Evolutionary conservation across 1,140 invertebrate species (phyloP).

Genomic region (Lithobius niger): DNA sequence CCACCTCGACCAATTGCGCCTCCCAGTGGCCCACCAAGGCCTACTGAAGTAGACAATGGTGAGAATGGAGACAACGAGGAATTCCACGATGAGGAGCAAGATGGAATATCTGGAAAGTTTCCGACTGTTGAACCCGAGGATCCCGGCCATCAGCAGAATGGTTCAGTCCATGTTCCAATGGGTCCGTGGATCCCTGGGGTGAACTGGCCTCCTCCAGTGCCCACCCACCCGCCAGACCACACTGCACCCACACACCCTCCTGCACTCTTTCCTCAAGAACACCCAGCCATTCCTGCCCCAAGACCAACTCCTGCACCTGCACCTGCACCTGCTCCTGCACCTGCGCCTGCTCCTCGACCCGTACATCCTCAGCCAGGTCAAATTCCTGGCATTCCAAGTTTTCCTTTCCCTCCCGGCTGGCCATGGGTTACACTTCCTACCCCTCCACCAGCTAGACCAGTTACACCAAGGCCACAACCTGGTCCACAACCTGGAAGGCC

Average conservation of each 20-base stretch:
- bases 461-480: too few species aligned
- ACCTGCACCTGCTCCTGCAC: not conserved
- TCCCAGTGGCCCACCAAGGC: too few species aligned
- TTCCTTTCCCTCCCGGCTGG: not conserved
- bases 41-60: too few species aligned
- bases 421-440: too few species aligned
- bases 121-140: not conserved
- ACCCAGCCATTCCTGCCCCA: not conserved
- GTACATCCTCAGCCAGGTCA: not conserved
- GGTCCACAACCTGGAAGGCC: too few species aligned
- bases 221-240: not conserved
- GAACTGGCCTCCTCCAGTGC: slow-evolving; percentile 3
- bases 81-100: too few species aligned
- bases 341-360: not conserved
- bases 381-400: not conserved
- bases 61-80: too few species aligned
- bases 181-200: not conserved
- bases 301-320: not conserved
- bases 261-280: not conserved
- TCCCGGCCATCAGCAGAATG: too few species aligned
- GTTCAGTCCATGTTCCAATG: not conserved
- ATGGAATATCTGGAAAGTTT: not conserved
- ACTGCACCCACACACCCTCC: not conserved
- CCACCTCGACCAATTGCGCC: too few species aligned
- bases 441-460: too few species aligned